These are phyloP conservation scores for Podarcis lilfordi DNA, from an alignment of 2,797 vertebrate genomes.

Conservation along the genomic window DNA sequence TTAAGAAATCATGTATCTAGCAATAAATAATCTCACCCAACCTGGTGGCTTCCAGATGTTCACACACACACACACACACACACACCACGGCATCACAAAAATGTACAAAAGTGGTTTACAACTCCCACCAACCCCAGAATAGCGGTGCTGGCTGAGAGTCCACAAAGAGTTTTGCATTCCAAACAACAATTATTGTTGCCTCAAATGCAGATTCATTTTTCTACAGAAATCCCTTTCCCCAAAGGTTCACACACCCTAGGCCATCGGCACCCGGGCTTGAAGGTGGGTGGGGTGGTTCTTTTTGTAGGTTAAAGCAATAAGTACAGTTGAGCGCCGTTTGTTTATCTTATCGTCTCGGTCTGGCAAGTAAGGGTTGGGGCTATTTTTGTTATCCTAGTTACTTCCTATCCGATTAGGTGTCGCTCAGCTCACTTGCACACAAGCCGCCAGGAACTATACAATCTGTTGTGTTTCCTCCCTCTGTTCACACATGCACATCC, in stretches of 20 bases:
- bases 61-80: too few relatives aligned
- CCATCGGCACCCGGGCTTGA: background rate
- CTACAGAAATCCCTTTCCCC: background rate
- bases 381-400: background rate
- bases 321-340: too few relatives aligned
- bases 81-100: too few relatives aligned
- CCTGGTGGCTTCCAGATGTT: too few relatives aligned
- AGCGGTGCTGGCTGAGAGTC: too few relatives aligned
- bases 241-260: background rate
- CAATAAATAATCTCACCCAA: background rate
- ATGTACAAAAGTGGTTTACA: too few relatives aligned
- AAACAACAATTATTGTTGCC: background rate
- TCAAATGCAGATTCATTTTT: background rate
- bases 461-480: background rate
- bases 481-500: background rate
- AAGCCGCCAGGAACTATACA: background rate
- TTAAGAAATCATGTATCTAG: background rate
- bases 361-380: background rate
- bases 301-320: too few relatives aligned
- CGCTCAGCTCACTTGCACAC: background rate
- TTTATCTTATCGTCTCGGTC: too few relatives aligned
- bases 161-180: too few relatives aligned
- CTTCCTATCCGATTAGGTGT: background rate
- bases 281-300: too few relatives aligned
- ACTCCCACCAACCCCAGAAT: too few relatives aligned